Percentiles rank a stretch among this genome's conserved stretches.
These are phyloP conservation scores for Channa striata DNA, from an alignment of 2,797 vertebrate genomes.

Conservation along the genomic window DNA sequence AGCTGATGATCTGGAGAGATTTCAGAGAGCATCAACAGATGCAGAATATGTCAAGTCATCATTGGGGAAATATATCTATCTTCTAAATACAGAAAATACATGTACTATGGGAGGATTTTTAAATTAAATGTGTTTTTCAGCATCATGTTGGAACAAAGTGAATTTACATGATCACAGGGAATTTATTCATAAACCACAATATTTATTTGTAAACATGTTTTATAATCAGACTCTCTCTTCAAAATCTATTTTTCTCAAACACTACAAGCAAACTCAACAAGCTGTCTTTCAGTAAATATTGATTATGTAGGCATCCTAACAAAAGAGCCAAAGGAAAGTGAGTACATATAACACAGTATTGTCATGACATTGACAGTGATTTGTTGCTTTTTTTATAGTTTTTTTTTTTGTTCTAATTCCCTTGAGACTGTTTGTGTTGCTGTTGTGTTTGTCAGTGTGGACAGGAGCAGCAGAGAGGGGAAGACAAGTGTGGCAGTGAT, in stretches of 20 bases:
- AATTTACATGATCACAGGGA: conserved; percentile 20
- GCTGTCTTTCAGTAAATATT: conserved; percentile 7
- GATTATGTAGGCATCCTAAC: conserved; percentile 29
- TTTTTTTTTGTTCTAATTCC: conserved; percentile 46
- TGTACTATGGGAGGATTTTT: neutral
- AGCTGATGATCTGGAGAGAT: conserved; percentile 24
- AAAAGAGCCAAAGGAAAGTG: conserved; percentile 21
- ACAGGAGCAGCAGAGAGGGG: conserved; percentile 37
- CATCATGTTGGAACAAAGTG: conserved; percentile 27
- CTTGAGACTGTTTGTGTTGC: conserved; percentile 35
- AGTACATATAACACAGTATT: conserved; percentile 37
- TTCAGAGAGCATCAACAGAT: conserved; percentile 11
- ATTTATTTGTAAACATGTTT: conserved; percentile 34
- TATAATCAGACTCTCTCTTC: conserved; percentile 20
- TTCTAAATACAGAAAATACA: conserved; percentile 12
- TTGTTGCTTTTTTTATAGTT: conserved; percentile 33
- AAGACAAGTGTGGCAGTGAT: conserved; percentile 58
- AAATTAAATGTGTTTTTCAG: conserved; percentile 16
- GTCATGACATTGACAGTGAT: conserved; percentile 52
- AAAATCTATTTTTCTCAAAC: conserved; percentile 3
- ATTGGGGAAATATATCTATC: neutral
- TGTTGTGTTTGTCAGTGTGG: conserved; percentile 42
- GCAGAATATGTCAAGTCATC: neutral
- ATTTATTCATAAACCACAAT: conserved; percentile 19
- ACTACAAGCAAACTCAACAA: conserved; percentile 4